phyloP scores from a whole-genome alignment of 1,140 invertebrate species.

The Vanessa atalanta region DNA sequence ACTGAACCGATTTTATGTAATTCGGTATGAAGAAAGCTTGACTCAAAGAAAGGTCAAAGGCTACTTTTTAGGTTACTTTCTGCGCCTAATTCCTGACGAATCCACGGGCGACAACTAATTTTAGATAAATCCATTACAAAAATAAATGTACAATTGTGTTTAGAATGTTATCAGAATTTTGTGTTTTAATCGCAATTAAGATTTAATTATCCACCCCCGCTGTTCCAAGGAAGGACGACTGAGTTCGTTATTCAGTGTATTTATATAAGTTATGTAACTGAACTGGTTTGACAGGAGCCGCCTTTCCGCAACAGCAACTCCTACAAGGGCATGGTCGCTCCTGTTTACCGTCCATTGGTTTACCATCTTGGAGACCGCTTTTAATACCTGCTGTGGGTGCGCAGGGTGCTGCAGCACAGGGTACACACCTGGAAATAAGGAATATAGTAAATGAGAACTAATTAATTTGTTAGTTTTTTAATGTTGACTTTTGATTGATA shows the following conservation, averaged over 20 bases:
- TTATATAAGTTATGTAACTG: background rate
- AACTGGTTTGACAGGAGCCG: constrained; percentile 42
- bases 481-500: background rate
- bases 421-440: constrained; percentile 50
- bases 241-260: background rate
- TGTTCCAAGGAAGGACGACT: too few relatives aligned
- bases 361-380: constrained; percentile 53
- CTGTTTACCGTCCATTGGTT: constrained; percentile 57
- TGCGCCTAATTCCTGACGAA: too few relatives aligned
- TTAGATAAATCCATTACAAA: too few relatives aligned
- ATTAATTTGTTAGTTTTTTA: background rate
- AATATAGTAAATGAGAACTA: background rate
- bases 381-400: constrained; percentile 59
- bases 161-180: too few relatives aligned
- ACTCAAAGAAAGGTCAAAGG: too few relatives aligned
- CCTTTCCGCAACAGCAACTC: constrained; percentile 66
- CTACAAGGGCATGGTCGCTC: constrained; percentile 56
- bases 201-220: too few relatives aligned
- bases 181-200: too few relatives aligned
- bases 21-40: too few relatives aligned
- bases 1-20: too few relatives aligned
- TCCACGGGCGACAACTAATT: too few relatives aligned
- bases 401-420: constrained; percentile 58
- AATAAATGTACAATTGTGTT: too few relatives aligned
- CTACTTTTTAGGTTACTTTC: too few relatives aligned